Conservation (phyloP, 2,888 invertebrate genomes). For the Chymomyza procnemis region DNA sequence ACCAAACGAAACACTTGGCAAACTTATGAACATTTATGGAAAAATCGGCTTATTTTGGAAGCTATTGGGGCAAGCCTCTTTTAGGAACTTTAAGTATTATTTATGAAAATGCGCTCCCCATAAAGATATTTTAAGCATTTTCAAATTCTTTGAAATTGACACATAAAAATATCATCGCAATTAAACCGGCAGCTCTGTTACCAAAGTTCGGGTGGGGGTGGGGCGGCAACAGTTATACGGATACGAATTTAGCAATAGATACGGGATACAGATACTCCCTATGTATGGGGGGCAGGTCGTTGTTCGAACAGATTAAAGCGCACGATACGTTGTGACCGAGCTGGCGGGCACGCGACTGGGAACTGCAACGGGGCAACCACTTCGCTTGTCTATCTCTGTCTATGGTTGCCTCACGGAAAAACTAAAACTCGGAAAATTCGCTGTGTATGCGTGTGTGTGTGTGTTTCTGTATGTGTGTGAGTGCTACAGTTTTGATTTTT, state of each 20-base stretch:
- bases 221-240: no score
- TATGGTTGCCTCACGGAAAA: slow-evolving; percentile 22
- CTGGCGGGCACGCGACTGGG: slow-evolving; percentile 61
- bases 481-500: neutral
- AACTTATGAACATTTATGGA: neutral
- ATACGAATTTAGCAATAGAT: neutral
- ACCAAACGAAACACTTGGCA: neutral
- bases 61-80: neutral
- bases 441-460: neutral
- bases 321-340: slow-evolving; percentile 61
- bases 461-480: neutral
- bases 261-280: neutral
- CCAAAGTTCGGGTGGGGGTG: no score
- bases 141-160: neutral
- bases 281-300: slow-evolving; percentile 17
- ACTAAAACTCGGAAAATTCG: slow-evolving; percentile 8
- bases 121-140: neutral
- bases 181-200: no score
- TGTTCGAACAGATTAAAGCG: slow-evolving; percentile 1
- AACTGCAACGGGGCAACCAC: slow-evolving; percentile 68
- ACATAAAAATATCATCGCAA: neutral
- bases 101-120: neutral
- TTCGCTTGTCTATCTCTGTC: slow-evolving; percentile 28
- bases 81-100: neutral
- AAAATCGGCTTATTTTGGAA: neutral